Evolutionary conservation across 1,140 invertebrate genomes (phyloP), one percentile per base, ranked within the genome.

Genomic region (Patella vulgata): DNA sequence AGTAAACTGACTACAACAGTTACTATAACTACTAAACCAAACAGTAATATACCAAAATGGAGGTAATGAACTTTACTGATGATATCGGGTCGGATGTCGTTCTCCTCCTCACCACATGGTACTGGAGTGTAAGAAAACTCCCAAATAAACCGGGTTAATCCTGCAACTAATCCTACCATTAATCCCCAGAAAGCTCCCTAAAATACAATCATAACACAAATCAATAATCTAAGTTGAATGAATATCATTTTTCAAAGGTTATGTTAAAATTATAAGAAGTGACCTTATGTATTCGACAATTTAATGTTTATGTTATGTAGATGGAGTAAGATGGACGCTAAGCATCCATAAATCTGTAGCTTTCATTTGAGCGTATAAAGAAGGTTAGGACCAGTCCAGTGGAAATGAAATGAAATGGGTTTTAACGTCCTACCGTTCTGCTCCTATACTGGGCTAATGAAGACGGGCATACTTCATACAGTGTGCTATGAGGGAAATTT

Each of bases 181-280:
- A 88, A 71, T 31, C 87, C 86, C 84, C 85, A 88, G 79, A 88
- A 88, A 12, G 87, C 87, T 21, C 87, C 87, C 79, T 79, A 51
- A 43, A 74, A 63, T 59, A 58, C 23, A 66, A 43, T 39, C 1
- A 66, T 17, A 48, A 52, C 47, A 8, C 39, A 19, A 36, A 14
- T 36, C 9, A 1, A 8, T n/a, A n/a, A n/a, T n/a, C n/a, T n/a
- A n/a, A n/a, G 12, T 39, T 31, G n/a, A 25, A 1, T 25, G 2
- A 28, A 51, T 44, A 44, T 44, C 19, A 8, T 11, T n/a, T 19
- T 44, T 21, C 25, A 6, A 8, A 44, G 17, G 25, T 11, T 3
- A 52, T 17, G 11, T 55, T 19, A 40, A 1, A 17, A 40, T 43
- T 14, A 55, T 55, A 17, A 55, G 17, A 19, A 27, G 9, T 1